Evolutionary conservation across 2,888 invertebrate genomes (phyloP).

Genomic region (Tetramorium bicarinatum): DNA sequence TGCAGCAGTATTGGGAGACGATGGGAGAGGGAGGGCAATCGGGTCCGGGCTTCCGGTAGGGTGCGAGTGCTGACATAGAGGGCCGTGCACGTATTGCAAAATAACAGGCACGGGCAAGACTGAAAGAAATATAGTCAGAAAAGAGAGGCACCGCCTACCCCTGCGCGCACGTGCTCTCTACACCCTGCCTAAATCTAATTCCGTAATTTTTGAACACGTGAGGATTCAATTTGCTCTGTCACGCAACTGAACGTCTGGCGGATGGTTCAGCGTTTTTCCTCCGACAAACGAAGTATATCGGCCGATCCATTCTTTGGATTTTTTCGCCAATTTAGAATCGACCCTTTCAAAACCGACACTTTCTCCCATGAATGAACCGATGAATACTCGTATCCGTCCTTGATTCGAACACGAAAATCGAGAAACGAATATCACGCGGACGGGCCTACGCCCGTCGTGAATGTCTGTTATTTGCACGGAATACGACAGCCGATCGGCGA

Average conservation of each 20-base stretch:
- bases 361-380: background rate
- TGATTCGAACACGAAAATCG: constrained; percentile 47
- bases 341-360: background rate
- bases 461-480: constrained; percentile 51
- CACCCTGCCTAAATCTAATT: constrained; percentile 26
- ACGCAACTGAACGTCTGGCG: background rate
- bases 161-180: constrained; percentile 21
- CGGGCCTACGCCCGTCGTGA: background rate
- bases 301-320: background rate
- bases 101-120: constrained; percentile 65
- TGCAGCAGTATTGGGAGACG: constrained; percentile 69
- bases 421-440: constrained; percentile 60
- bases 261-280: background rate
- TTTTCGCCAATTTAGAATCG: background rate
- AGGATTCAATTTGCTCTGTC: constrained; percentile 16
- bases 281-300: background rate
- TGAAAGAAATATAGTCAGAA: constrained; percentile 57
- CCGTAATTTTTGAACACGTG: constrained; percentile 16
- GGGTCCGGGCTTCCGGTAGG: constrained; percentile 71
- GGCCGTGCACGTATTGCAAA: constrained; percentile 73
- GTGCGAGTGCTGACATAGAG: constrained; percentile 73
- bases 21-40: constrained; percentile 12
- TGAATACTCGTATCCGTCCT: background rate
- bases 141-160: constrained; percentile 33
- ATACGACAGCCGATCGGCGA: constrained; percentile 66